Base-by-base conservation (phyloP, 2,888 invertebrate genomes). In the Xestia rhomboidea region DNA sequence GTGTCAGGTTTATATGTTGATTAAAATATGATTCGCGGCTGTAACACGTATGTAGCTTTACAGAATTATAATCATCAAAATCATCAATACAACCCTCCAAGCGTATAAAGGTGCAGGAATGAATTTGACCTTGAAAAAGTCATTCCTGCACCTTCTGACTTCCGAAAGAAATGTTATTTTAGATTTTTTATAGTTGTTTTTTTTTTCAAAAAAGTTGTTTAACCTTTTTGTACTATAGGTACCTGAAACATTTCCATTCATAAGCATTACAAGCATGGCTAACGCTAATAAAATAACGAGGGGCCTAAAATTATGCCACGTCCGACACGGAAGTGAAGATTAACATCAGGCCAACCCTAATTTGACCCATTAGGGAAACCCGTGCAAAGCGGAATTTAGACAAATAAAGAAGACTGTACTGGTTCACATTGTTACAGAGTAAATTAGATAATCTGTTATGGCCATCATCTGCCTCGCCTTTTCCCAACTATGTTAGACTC, bases 321-420 rank as follows among this genome's bases (percentile, higher is more conserved):
- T 34, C 38, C 4, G 62, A 51, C 62, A 57, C 51, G 77, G 72
- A 77, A 46, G 18, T 67, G 64, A 76, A 66, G 41, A 70, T 49
- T 73, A 57, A 34, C 41, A 68, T 69, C 60, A 49, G 41, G 83
- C 54, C 49, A 54, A 68, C 62, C 30, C n/a, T 68, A 68, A 57
- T 67, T 62, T 27, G 46, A 24, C 24, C 10, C 51, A 24, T 73
- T 62, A 24, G 41, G 46, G 30, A 83, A 82, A 66, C 60, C 57
- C n/a, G 46, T 30, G 24, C 10, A 24, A 62, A 74, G 60, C 38
- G 24, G 27, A 54, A 69, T 13, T 68, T 11, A 46, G 51, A 10
- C 30, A 21, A 41, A 51, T 76, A 10, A n/a, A 15, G 11, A n/a
- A 41, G 30, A 74, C 5, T 75, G n/a, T 75, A 41, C 51, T 63